Conservation (phyloP, 2,888 invertebrate species). For the Chrysolina oricalcia region DNA sequence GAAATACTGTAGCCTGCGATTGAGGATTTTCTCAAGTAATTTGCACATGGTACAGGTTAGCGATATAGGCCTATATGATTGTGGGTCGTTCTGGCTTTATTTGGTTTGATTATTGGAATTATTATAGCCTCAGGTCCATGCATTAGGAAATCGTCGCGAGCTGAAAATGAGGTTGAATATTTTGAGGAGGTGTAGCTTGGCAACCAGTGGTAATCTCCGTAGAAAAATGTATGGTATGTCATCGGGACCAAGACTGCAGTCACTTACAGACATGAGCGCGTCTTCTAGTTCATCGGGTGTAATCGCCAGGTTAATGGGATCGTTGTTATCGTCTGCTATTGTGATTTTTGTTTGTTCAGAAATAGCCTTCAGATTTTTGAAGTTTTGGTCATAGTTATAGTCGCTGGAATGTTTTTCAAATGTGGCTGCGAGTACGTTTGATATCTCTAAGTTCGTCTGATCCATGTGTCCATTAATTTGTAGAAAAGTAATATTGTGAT, state of each 20-base stretch:
- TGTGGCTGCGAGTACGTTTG: neutral
- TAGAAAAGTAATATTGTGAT: neutral
- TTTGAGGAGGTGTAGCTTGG: neutral
- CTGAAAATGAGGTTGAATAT: conserved; percentile 27
- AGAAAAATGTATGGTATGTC: conserved; percentile 30
- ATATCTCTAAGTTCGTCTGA: neutral
- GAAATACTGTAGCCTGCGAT: neutral
- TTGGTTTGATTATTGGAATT: conserved; percentile 25
- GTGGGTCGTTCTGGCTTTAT: conserved; percentile 2
- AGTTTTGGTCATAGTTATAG: neutral
- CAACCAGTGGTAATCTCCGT: conserved; percentile 16
- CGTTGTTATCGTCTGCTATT: neutral
- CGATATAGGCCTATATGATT: conserved; percentile 12
- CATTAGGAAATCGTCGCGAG: neutral
- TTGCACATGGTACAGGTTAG: too few relatives aligned
- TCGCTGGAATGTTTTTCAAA: conserved; percentile 6
- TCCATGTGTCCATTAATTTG: neutral
- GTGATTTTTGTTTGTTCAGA: neutral
- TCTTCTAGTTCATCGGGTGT: neutral
- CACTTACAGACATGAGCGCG: conserved; percentile 4
- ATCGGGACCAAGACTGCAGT: conserved; percentile 28
- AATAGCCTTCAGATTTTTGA: neutral
- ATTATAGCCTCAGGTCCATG: conserved; percentile 5
- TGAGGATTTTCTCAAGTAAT: conserved; percentile 30
- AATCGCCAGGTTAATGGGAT: neutral